Evolutionary conservation across 2,797 vertebrate genomes (phyloP), one percentile per base, ranked within the genome.

Genomic region (Pipistrellus pipistrellus): DNA sequence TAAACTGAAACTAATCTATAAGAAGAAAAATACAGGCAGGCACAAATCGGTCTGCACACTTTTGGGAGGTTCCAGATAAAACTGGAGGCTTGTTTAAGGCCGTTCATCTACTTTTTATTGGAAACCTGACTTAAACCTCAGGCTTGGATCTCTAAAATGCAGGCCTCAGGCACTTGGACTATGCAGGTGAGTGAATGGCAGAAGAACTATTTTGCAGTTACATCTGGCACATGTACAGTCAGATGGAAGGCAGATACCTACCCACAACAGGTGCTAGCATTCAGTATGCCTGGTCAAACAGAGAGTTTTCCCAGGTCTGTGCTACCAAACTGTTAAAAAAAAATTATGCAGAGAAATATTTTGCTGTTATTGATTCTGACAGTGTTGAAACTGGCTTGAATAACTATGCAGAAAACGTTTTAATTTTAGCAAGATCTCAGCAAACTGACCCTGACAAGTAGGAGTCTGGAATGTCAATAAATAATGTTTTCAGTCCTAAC

Each of bases 211-310:
- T 99, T 99, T 98, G 98, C 98, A 97, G 98, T 99, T 98, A 99
- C 98, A 53, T 99, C 99, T 98, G 99, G 98, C 98, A 98, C 94
- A 90, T 98, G 98, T 96, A 98, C 99, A 85, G 98, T 99, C 69
- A 97, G 98, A 97, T 99, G 99, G 98, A 99, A 98, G 98, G 99
- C 99, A 62, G 99, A 99, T 95, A 99, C 98, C 77, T 99, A 99
- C 97, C 99, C 99, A 97, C 99, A 99, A 12, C 51, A 53, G 90
- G 99, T 99, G 97, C 97, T 99, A 85, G 97, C 93, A 98, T 99
- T 99, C 99, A 99, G 97, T 99, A 99, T 98, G 99, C 99, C 98
- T 99, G 99, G 99, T 99, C 99, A 97, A 99, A 98, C 98, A 98
- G 98, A 0, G 98, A 99, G 98, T 98, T 99, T 98, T 99, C 99